A percentile compares a stretch with the other conserved stretches of the same genome.
These are phyloP conservation scores for Pachypsylla venusta DNA, from an alignment of 1,140 invertebrate genomes.

Conservation along the genomic window DNA sequence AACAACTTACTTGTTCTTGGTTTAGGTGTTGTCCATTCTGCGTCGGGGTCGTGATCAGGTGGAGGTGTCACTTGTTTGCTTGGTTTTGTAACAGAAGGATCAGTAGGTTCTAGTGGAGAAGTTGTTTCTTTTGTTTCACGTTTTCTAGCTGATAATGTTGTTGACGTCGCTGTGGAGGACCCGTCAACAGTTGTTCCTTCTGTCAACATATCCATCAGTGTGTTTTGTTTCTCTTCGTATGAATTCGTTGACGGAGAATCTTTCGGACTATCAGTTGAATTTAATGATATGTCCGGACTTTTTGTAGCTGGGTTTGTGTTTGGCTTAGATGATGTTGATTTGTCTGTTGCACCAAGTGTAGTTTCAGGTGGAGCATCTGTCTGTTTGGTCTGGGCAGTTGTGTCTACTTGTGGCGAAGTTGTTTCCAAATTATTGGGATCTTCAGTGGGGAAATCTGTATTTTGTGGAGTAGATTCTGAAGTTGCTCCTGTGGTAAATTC, in stretches of 20 bases:
- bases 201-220: slow-evolving; percentile 5
- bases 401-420: background rate
- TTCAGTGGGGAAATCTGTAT: no score
- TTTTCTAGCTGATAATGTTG: background rate
- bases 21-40: background rate
- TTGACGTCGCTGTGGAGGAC: background rate
- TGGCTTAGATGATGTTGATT: background rate
- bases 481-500: background rate
- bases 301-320: background rate
- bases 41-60: background rate
- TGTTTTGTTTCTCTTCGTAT: slow-evolving; percentile 6
- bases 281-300: background rate
- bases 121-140: no score
- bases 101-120: background rate
- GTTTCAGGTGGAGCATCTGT: background rate
- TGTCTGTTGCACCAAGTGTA: background rate
- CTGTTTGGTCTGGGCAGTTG: background rate
- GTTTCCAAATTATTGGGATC: background rate
- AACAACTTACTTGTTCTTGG: background rate
- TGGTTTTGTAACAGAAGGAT: no score
- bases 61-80: background rate
- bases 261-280: background rate
- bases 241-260: background rate
- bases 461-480: background rate
- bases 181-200: background rate